Evolutionary conservation across 2,797 vertebrate species (phyloP).

Genomic region (Sebastes taczanowskii): DNA sequence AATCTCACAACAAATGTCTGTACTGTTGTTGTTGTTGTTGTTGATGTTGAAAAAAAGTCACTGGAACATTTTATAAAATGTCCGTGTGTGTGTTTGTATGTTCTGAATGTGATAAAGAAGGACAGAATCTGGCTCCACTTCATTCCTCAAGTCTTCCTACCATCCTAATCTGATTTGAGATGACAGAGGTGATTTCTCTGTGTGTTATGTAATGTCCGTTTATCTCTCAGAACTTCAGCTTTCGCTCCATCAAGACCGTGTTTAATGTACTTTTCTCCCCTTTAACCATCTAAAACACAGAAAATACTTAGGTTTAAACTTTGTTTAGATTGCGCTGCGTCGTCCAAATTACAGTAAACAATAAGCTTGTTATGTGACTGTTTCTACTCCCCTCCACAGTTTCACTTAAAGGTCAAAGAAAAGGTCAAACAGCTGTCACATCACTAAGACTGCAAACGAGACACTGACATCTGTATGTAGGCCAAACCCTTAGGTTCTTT

Average conservation of each 20-base stretch:
- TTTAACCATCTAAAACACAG: neutral
- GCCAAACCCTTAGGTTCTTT: no score
- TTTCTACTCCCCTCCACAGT: neutral
- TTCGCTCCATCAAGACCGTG: neutral
- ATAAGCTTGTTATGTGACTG: neutral
- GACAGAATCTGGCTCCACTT: constrained; percentile 38
- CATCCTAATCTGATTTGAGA: constrained; percentile 46
- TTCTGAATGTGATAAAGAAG: neutral
- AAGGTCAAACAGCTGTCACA: neutral
- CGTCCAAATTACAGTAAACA: neutral
- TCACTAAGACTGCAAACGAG: neutral
- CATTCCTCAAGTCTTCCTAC: constrained; percentile 57
- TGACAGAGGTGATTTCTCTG: neutral
- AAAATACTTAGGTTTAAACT: neutral
- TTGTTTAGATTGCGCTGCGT: neutral
- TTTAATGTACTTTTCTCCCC: neutral
- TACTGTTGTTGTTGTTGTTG: no score
- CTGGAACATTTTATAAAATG: neutral
- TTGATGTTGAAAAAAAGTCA: no score
- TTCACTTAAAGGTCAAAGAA: neutral
- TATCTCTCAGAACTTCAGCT: neutral
- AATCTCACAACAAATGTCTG: no score
- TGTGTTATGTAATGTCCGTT: neutral
- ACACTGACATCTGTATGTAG: no score
- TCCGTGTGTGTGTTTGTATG: neutral